Percentiles rank a stretch among this genome's conserved stretches.
Evolutionary conservation across 2,113 vertebrate species (phyloP).

Genomic region (Coracopsis vasa): DNA sequence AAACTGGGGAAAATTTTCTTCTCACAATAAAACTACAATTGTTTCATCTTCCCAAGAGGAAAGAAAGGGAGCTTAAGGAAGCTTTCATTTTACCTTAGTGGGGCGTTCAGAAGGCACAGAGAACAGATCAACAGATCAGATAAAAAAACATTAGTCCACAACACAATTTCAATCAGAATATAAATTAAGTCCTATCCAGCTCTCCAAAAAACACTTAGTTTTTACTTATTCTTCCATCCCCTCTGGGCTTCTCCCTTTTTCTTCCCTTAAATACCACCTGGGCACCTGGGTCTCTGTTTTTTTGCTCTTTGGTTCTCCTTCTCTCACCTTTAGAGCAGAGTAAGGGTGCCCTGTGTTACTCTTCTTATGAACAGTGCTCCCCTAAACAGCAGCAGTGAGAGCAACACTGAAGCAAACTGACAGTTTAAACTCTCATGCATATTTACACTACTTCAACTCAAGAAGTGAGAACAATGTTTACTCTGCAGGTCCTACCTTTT

Average conservation of each 20-base stretch:
- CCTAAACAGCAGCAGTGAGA: background rate
- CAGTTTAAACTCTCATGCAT: background rate
- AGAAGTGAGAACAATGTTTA: background rate
- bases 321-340: background rate
- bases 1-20: background rate
- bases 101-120: background rate
- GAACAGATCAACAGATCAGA: background rate
- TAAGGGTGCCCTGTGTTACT: background rate
- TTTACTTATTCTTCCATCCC: background rate
- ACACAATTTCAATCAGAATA: background rate
- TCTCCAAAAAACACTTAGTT: background rate
- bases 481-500: constrained; percentile 75
- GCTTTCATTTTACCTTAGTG: background rate
- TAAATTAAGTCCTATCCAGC: background rate
- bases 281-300: background rate
- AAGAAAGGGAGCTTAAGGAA: background rate
- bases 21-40: background rate
- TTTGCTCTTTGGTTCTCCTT: background rate
- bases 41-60: background rate
- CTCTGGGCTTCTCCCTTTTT: background rate
- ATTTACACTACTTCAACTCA: background rate
- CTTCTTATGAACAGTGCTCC: background rate
- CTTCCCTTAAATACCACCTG: background rate
- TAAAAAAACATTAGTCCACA: background rate
- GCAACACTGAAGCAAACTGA: background rate